Conservation (phyloP, 2,113 vertebrate genomes). For the Leptodactylus fuscus region DNA sequence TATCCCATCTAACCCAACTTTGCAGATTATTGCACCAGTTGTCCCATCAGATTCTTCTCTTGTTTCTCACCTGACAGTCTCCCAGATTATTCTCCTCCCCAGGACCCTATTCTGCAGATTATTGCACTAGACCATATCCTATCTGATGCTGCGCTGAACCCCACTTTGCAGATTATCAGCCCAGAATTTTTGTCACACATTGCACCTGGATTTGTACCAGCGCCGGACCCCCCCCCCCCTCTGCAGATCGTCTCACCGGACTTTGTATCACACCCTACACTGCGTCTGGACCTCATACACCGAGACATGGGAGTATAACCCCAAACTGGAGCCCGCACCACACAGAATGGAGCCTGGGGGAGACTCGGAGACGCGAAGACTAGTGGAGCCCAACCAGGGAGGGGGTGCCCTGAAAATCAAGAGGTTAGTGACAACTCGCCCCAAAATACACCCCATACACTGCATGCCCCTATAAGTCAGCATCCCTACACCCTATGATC, state of each 20-base stretch:
- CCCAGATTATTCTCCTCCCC: no score
- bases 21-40: background rate
- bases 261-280: background rate
- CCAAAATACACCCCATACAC: background rate
- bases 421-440: slow-evolving; percentile 3
- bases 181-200: no score
- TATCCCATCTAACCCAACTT: background rate
- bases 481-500: background rate
- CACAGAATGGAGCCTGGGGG: slow-evolving; percentile 5
- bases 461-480: no score
- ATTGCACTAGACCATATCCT: background rate
- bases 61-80: background rate
- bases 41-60: background rate
- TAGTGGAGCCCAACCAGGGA: slow-evolving; percentile 8
- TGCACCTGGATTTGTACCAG: background rate
- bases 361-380: slow-evolving; percentile 10
- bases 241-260: background rate
- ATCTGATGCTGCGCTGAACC: background rate
- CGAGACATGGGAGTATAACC: background rate
- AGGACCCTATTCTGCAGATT: background rate
- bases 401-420: slow-evolving; percentile 21
- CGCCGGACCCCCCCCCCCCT: no score
- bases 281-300: background rate
- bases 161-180: background rate
- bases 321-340: background rate